Percentiles rank a stretch among this genome's conserved stretches.
Conservation (phyloP, 2,113 vertebrate genomes). For the Sinocyclocheilus rhinocerous region DNA sequence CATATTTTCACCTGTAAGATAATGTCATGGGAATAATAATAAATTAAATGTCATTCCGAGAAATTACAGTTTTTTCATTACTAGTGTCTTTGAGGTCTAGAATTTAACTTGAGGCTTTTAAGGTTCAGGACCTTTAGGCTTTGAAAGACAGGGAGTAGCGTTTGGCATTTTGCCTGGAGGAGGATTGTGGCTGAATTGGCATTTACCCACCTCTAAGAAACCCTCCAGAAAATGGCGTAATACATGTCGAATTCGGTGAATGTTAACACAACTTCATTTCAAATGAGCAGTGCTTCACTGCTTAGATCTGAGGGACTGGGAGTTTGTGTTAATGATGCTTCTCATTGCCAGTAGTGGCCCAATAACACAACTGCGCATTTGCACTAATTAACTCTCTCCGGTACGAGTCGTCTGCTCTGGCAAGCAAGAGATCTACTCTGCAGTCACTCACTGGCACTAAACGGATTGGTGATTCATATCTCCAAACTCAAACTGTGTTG, state of each 20-base stretch:
- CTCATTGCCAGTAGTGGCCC: conserved; percentile 49
- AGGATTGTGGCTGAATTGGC: conserved; percentile 36
- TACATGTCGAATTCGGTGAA: conserved; percentile 20
- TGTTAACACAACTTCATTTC: conserved; percentile 20
- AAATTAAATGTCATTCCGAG: conserved; percentile 60
- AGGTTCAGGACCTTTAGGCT: background rate
- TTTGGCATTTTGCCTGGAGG: conserved; percentile 39
- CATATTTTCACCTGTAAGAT: conserved; percentile 62
- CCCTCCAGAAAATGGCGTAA: conserved; percentile 10
- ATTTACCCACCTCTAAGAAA: conserved; percentile 29
- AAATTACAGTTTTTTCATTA: conserved; percentile 37
- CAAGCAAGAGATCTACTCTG: conserved; percentile 29
- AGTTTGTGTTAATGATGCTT: conserved; percentile 46
- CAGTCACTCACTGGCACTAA: conserved; percentile 25
- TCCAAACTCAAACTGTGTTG: conserved; percentile 11
- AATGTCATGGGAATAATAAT: conserved; percentile 57
- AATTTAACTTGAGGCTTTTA: conserved; percentile 15
- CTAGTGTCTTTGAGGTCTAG: background rate
- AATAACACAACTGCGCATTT: conserved; percentile 48
- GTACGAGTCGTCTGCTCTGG: conserved; percentile 43
- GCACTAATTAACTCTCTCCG: conserved; percentile 56
- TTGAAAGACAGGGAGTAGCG: background rate
- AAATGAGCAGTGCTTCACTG: conserved; percentile 24
- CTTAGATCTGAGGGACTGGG: conserved; percentile 36
- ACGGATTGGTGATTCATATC: conserved; percentile 41